phyloP scores from a whole-genome alignment of 2,113 vertebrate genomes.

The Pseudorhombus dupliciocellatus region DNA sequence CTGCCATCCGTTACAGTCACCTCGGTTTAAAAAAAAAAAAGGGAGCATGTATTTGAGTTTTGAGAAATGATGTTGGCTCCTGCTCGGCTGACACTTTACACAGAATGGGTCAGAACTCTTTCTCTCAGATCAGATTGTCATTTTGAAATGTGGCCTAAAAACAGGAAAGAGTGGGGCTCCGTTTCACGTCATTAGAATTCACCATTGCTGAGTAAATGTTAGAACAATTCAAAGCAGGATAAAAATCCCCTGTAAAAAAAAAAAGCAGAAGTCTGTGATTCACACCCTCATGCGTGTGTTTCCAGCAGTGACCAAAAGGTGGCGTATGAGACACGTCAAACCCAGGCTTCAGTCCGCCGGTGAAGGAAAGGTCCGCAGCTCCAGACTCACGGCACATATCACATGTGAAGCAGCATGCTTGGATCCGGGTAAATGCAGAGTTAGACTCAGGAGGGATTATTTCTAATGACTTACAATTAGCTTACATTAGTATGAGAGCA shows the following conservation, averaged over 20 bases:
- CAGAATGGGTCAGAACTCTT: neutral
- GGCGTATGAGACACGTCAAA: slow-evolving; percentile 80
- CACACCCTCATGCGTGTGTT: neutral
- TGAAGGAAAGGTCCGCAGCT: neutral
- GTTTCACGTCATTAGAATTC: neutral
- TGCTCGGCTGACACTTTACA: slow-evolving; percentile 28
- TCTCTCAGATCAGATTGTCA: neutral
- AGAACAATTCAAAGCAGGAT: neutral
- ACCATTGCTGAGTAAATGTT: neutral
- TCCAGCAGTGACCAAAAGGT: slow-evolving; percentile 72
- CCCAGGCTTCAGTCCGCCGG: slow-evolving; percentile 13
- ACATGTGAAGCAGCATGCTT: slow-evolving; percentile 24
- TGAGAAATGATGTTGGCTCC: slow-evolving; percentile 29
- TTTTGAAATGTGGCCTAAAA: slow-evolving; percentile 12
- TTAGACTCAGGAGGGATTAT: neutral
- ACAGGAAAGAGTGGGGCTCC: neutral
- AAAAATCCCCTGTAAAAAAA: neutral
- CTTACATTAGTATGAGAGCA: neutral
- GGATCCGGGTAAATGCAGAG: slow-evolving; percentile 16
- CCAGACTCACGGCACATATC: slow-evolving; percentile 8
- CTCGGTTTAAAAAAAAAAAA: slow-evolving; percentile 34
- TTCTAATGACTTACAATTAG: neutral
- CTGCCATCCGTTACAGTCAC: slow-evolving; percentile 42
- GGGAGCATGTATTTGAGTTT: slow-evolving; percentile 45
- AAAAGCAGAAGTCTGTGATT: neutral